Base-by-base conservation (phyloP, 92 coral and sea anemone species). In the Phenganax stokvisi region DNA sequence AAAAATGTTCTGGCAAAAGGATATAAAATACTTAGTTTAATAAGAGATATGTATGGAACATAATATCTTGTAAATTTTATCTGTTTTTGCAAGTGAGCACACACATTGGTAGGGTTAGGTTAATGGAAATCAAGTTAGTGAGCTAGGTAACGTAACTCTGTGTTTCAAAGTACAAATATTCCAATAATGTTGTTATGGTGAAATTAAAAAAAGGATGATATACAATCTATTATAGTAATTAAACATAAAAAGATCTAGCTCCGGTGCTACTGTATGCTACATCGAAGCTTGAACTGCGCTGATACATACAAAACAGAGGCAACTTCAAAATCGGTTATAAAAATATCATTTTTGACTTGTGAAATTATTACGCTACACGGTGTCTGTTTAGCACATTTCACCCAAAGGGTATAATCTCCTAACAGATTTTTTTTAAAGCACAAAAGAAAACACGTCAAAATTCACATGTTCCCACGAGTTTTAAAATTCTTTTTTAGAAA, bases 331-430 rank as follows among this genome's bases (percentile, higher is more conserved):
- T 1, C 2, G 2, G 2, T 37, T 37, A 37, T 37, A 37, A 1
- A 37, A 37, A 30, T 9, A 53, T n/a, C 73, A 29, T 30, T 28
- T 30, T 68, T 68, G 16, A 68, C 53, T 17, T 68, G 12, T 0
- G 53, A 68, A 28, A 16, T 53, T 12, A 10, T 2, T 12, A 30
- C 5, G n/a, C 53, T 16, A 20, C 25, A 20, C 25, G 25, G 73
- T 4, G 73, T 37, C 73, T 68, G 73, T 68, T 68, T 7, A 6
- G 53, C 16, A 68, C 54, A 68, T 68, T 30, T 68, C 73, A 68
- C 13, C 47, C 73, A 2, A 30, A 6, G 54, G 16, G 54, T 30
- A 68, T 66, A 30, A 68, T 68, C n/a, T 61, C 8, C 53, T 9
- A 68, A 53, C 73, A 68, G 54, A 27, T 68, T 68, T 37, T 68